Evolutionary conservation across 2,113 vertebrate species (phyloP).

Genomic region (Cyphomyrus plagiostoma): DNA sequence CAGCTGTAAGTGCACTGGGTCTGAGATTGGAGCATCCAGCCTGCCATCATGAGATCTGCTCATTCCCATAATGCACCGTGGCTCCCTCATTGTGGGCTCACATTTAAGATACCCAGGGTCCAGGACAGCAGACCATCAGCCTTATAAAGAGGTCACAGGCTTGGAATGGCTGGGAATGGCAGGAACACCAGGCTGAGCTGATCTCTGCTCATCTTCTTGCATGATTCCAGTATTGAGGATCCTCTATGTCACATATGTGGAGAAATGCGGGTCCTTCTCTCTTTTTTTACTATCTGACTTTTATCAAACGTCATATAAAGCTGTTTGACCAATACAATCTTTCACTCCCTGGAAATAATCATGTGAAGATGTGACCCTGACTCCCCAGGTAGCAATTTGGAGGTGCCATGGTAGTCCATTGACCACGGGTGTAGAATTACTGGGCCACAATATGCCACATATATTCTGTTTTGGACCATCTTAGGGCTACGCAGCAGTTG

Average conservation of each 20-base stretch:
- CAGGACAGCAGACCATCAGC: neutral
- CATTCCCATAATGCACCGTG: neutral
- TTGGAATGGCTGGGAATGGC: neutral
- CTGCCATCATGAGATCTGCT: neutral
- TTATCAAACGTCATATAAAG: neutral
- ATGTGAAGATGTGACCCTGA: neutral
- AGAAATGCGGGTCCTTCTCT: neutral
- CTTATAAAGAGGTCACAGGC: neutral
- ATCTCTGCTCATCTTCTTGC: neutral
- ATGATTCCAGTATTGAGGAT: neutral
- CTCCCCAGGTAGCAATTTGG: neutral
- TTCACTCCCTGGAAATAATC: neutral
- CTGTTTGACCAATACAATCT: neutral
- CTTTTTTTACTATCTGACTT: neutral
- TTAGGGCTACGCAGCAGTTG: neutral
- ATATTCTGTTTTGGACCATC: neutral
- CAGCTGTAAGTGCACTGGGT: neutral
- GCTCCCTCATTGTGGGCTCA: neutral
- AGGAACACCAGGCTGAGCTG: neutral
- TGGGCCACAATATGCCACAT: neutral
- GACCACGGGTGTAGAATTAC: neutral
- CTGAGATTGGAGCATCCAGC: neutral
- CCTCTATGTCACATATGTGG: neutral
- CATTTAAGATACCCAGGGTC: neutral
- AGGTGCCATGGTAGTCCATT: neutral